phyloP scores from a whole-genome alignment of 2,888 invertebrate species.

The Caenorhabditis doughertyi region DNA sequence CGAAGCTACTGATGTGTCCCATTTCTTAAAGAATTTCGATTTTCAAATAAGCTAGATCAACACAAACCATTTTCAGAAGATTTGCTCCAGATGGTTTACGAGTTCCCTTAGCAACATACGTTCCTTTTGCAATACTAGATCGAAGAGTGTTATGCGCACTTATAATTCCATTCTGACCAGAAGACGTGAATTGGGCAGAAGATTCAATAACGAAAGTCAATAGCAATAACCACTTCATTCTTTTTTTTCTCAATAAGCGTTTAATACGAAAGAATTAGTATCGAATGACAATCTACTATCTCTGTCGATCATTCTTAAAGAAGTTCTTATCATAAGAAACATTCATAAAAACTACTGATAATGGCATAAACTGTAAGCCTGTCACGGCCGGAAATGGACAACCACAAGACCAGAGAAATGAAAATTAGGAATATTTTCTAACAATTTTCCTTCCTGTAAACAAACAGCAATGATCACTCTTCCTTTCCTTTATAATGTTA shows the following conservation, averaged over 20 bases:
- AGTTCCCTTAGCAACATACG: conserved; percentile 41
- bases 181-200: conserved; percentile 21
- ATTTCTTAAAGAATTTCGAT: conserved; percentile 32
- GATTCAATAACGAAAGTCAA: background rate
- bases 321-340: conserved; percentile 14
- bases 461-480: background rate
- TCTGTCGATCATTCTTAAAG: conserved; percentile 11
- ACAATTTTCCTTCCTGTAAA: background rate
- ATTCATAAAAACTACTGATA: conserved; percentile 1
- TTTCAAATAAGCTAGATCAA: background rate
- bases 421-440: background rate
- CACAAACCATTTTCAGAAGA: conserved; percentile 29
- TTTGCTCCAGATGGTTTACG: conserved; percentile 22
- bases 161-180: conserved; percentile 41
- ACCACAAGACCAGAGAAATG: conserved; percentile 1
- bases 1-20: conserved; percentile 38
- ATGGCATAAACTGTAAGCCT: conserved; percentile 5
- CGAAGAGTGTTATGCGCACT: conserved; percentile 44
- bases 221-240: conserved; percentile 13
- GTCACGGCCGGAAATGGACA: conserved; percentile 22
- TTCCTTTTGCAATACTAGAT: conserved; percentile 36
- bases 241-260: background rate
- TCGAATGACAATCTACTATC: background rate
- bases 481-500: too few species aligned
- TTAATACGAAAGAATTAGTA: conserved; percentile 13